These are phyloP conservation scores for Melanotaenia parkinsoni DNA, from an alignment of 2,797 vertebrate species.

Conservation along the genomic window DNA sequence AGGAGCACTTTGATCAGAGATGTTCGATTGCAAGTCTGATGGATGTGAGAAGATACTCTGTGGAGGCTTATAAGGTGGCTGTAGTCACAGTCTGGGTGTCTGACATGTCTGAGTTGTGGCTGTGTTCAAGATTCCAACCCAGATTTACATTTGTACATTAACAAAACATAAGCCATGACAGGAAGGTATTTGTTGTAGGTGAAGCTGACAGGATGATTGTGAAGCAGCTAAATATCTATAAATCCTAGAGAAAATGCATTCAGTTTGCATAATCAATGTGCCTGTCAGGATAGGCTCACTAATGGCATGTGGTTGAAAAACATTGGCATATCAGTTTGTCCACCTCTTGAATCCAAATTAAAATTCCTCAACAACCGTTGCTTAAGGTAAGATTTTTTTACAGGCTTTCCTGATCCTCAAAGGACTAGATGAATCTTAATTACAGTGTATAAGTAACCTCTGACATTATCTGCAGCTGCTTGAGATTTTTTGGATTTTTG, in stretches of 20 bases:
- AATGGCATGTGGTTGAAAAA: not conserved
- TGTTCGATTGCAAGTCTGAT: constrained; percentile 63
- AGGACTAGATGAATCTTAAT: not conserved
- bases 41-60: constrained; percentile 66
- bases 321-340: not conserved
- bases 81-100: constrained; percentile 33
- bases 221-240: constrained; percentile 21
- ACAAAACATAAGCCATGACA: constrained; percentile 17
- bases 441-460: not conserved
- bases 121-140: constrained; percentile 7
- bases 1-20: constrained; percentile 60
- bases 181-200: constrained; percentile 20
- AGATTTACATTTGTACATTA: constrained; percentile 33
- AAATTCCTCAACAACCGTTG: not conserved
- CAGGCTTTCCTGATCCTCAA: not conserved
- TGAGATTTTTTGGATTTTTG: not conserved
- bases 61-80: constrained; percentile 42
- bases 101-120: constrained; percentile 42
- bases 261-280: constrained; percentile 6
- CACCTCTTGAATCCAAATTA: not conserved
- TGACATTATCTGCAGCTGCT: too few relatives aligned
- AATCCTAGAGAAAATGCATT: constrained; percentile 1
- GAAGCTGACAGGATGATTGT: constrained; percentile 18
- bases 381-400: not conserved
- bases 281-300: too few relatives aligned